Base-by-base conservation (phyloP, 2,113 vertebrate genomes). In the Cavia aperea region DNA sequence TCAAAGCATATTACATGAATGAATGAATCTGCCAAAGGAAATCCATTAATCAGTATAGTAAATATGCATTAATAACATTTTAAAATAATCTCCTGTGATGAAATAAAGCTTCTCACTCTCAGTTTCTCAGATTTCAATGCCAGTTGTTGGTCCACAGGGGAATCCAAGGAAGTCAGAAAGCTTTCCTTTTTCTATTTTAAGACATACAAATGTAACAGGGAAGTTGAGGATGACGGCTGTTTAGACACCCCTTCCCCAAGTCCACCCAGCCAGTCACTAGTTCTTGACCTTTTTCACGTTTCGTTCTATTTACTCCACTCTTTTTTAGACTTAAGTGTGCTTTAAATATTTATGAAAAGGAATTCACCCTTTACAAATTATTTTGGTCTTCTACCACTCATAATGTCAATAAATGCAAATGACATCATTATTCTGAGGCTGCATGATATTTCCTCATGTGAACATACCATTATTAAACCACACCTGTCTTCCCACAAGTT, bases 331-430 rank as follows among this genome's bases (percentile, higher is more conserved):
- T 83, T 29, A 83, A 86, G 33, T 24, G 13, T 33, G 75, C 39
- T 87, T 83, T 78, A 68, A 66, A 77, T 83, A 62, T 63, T 94
- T 91, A 75, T 49, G 33, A 79, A 88, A 83, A n/a, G 39, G 62
- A 91, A 49, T 79, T 75, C 11, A 81, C 51, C 2, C 15, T 56
- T 77, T 39, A 31, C 15, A 75, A 58, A 77, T 29, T 54, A 90
- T 33, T 94, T 43, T 56, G 56, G 54, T 15, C 12, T 46, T 66
- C 68, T 60, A 18, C 23, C 60, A 77, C 36, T 75, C 75, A 81
- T 46, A 91, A 65, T 85, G 84, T 43, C 24, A 65, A 31, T 85
- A 39, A 85, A 85, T 43, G 81, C 31, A 91, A 81, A 84, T 46
- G 54, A 36, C 33, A 21, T 60, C 8, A 70, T 51, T 26, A 77